These are phyloP conservation scores for Laspeyria flexula DNA, from an alignment of 2,888 invertebrate species.

Conservation along the genomic window DNA sequence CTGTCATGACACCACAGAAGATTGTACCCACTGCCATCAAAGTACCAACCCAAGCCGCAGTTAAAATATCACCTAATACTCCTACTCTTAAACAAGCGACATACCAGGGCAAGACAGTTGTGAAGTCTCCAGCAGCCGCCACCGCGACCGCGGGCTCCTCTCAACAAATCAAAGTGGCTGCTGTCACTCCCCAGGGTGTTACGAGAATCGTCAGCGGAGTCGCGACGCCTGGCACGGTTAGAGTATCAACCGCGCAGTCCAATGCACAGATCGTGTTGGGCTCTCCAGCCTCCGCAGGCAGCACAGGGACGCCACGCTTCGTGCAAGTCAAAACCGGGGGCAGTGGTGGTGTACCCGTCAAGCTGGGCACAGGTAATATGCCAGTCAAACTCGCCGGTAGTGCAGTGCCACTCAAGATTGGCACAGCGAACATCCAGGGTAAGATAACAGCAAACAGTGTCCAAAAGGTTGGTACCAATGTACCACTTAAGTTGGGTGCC, in stretches of 20 bases:
- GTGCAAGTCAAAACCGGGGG: constrained; percentile 78
- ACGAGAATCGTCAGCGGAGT: constrained; percentile 78
- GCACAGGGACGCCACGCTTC: constrained; percentile 68
- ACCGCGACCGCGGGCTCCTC: constrained; percentile 66
- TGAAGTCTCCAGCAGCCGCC: constrained; percentile 64
- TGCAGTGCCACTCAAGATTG: constrained; percentile 75
- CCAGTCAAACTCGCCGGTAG: constrained; percentile 75
- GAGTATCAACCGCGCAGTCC: constrained; percentile 74
- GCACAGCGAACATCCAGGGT: constrained; percentile 74
- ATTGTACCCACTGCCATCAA: constrained; percentile 67
- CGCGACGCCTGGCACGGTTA: constrained; percentile 66
- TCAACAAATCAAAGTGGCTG: constrained; percentile 77
- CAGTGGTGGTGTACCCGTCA: constrained; percentile 68
- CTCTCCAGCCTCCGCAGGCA: constrained; percentile 58
- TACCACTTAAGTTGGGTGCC: constrained; percentile 76
- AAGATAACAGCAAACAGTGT: constrained; percentile 68
- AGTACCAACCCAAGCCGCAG: constrained; percentile 63
- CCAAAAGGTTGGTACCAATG: constrained; percentile 68
- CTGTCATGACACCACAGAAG: constrained; percentile 73
- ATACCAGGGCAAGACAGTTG: constrained; percentile 67
- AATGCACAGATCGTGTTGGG: constrained; percentile 73
- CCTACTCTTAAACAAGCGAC: constrained; percentile 71
- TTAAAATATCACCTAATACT: constrained; percentile 73
- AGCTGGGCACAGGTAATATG: constrained; percentile 68
- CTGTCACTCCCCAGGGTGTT: constrained; percentile 76